These are phyloP conservation scores for Diglossa cyanea DNA, from an alignment of 2,797 vertebrate species.

Conservation along the genomic window DNA sequence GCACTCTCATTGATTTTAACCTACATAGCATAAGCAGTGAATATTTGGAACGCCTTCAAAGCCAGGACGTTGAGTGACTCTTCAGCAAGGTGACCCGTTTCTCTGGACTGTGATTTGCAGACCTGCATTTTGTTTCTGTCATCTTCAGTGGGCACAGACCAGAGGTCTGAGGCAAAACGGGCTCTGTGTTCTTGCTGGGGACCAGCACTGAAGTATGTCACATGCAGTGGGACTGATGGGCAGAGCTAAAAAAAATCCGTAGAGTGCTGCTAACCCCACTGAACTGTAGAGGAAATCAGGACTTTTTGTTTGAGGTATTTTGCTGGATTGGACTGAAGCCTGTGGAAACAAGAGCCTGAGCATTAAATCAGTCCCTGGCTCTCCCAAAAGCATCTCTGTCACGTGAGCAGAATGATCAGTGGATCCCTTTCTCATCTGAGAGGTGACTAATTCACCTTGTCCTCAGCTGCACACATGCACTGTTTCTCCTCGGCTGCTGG, in stretches of 20 bases:
- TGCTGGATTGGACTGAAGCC: not conserved
- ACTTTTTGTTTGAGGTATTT: not conserved
- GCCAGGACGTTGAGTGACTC: not conserved
- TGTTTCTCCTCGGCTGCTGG: not conserved
- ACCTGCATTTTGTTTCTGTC: not conserved
- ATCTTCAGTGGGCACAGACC: not conserved
- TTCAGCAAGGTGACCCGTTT: slow-evolving; percentile 20
- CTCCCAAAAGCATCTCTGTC: not conserved
- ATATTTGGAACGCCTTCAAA: slow-evolving; percentile 15
- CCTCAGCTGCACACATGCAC: not conserved
- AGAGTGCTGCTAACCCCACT: not conserved
- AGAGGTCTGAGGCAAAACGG: not conserved
- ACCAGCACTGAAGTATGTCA: not conserved
- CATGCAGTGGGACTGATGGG: not conserved
- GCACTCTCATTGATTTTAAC: not conserved
- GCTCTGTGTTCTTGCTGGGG: not conserved
- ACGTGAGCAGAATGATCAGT: not conserved
- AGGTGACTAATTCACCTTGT: slow-evolving; percentile 21
- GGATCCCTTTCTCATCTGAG: not conserved
- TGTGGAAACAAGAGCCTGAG: not conserved
- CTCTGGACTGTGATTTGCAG: not conserved
- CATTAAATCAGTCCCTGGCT: not conserved
- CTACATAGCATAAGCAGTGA: not conserved
- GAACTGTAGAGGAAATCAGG: not conserved
- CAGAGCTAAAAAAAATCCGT: not conserved